A percentile compares a stretch with the other conserved stretches of the same genome.
Conservation (phyloP, 2,888 invertebrate genomes). For the Lycophotia porphyrea region DNA sequence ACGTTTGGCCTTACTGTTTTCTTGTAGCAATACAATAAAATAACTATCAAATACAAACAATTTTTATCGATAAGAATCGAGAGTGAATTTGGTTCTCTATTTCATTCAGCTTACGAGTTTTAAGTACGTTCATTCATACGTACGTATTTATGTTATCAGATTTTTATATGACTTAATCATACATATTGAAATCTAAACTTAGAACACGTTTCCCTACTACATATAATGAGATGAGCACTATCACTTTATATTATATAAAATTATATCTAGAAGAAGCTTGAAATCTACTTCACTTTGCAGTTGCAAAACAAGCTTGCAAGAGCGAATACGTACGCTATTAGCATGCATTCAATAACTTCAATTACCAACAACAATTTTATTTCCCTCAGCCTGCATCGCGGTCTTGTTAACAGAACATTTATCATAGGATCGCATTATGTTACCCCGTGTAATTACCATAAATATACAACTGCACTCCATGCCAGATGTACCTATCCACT, state of each 20-base stretch:
- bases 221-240: too few species aligned
- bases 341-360: slow-evolving; percentile 42
- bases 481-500: slow-evolving; percentile 43
- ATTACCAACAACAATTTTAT: slow-evolving; percentile 52
- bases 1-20: not conserved
- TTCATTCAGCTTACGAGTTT: not conserved
- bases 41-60: not conserved
- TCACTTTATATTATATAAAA: not conserved
- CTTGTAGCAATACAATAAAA: slow-evolving; percentile 10
- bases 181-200: not conserved
- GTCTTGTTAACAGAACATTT: slow-evolving; percentile 64
- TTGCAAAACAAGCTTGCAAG: slow-evolving; percentile 10
- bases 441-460: slow-evolving; percentile 57
- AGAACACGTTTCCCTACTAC: not conserved
- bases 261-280: not conserved
- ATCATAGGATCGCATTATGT: slow-evolving; percentile 51
- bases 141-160: not conserved
- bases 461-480: slow-evolving; percentile 49
- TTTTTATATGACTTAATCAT: not conserved
- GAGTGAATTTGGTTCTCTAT: not conserved
- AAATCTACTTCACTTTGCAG: not conserved
- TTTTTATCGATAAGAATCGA: not conserved
- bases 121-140: not conserved
- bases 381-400: slow-evolving; percentile 23
- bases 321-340: slow-evolving; percentile 14